Evolutionary conservation across 2,797 vertebrate species (phyloP).

Genomic region (Gobio occitaniae): DNA sequence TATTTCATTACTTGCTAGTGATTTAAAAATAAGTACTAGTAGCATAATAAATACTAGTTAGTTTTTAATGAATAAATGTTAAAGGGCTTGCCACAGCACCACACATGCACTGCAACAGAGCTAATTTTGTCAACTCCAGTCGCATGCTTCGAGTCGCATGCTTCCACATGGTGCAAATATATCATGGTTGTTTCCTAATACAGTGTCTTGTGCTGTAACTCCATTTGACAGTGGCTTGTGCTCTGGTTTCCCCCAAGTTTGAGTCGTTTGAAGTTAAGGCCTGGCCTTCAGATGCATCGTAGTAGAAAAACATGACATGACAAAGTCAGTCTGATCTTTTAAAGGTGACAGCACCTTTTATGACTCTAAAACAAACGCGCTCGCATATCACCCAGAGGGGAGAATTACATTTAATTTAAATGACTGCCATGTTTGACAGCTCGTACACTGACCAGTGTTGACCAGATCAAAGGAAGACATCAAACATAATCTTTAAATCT

Average conservation of each 20-base stretch:
- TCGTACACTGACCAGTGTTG: background rate
- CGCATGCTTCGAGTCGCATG: constrained; percentile 40
- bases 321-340: constrained; percentile 7
- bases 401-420: constrained; percentile 4
- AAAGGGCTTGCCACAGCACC: constrained; percentile 28
- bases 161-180: constrained; percentile 45
- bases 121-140: constrained; percentile 56
- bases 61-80: constrained; percentile 3
- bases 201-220: constrained; percentile 32
- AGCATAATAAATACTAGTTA: background rate
- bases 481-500: background rate
- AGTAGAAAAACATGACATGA: background rate
- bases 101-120: constrained; percentile 39
- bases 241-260: constrained; percentile 15
- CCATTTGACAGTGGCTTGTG: constrained; percentile 14
- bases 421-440: background rate
- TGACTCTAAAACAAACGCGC: constrained; percentile 3
- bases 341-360: constrained; percentile 7
- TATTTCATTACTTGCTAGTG: background rate
- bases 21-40: background rate
- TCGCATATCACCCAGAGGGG: background rate
- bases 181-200: constrained; percentile 49
- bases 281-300: background rate
- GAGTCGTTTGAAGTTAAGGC: background rate
- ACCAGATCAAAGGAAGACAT: constrained; percentile 12